Base-by-base conservation (phyloP, 2,797 vertebrate genomes). In the Mionectes olivaceus region DNA sequence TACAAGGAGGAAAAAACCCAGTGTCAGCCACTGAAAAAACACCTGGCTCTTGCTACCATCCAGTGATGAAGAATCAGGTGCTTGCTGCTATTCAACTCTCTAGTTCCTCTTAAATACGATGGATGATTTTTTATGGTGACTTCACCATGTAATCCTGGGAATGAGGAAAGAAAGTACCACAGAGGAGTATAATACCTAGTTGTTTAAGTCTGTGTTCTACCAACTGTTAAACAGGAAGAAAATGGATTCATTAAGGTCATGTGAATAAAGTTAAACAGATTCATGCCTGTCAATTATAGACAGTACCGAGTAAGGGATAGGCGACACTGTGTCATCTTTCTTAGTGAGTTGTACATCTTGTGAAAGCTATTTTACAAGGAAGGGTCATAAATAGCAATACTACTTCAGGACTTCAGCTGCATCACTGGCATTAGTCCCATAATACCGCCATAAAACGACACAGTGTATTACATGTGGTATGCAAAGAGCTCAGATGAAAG, bases 241-340 rank as follows among this genome's bases (percentile, higher is more conserved):
- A 74, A 85, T 65, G 13, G 50, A 81, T 83, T 87, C 2, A 37
- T 60, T 71, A 61, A 55, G 30, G 65, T 84, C 16, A 28, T n/a
- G 12, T 59, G 59, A 81, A 55, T 70, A 81, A 87, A 57, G 15
- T 89, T 69, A 69, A 91, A 90, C 11, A 85, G 19, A 56, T 85
- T 75, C 21, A 55, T 59, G 32, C 14, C 32, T 78, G 39, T 81
- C 21, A 39, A 6, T 59, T 87, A 67, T 19, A 30, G 44, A 43
- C 19, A 77, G 91, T 83, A 90, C 67, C 69, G 93, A 95, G 73
- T 93, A 96, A 89, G 87, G 81, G 84, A 27, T 33, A 91, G 85
- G 74, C 41, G 69, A 63, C 27, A 33, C 80, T 70, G 83, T 47
- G 80, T 82, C 78, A 92, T 86, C 75, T 80, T 57, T 63, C 50